Base-by-base conservation (phyloP, 2,797 vertebrate species). In the Anas bahamensis region DNA sequence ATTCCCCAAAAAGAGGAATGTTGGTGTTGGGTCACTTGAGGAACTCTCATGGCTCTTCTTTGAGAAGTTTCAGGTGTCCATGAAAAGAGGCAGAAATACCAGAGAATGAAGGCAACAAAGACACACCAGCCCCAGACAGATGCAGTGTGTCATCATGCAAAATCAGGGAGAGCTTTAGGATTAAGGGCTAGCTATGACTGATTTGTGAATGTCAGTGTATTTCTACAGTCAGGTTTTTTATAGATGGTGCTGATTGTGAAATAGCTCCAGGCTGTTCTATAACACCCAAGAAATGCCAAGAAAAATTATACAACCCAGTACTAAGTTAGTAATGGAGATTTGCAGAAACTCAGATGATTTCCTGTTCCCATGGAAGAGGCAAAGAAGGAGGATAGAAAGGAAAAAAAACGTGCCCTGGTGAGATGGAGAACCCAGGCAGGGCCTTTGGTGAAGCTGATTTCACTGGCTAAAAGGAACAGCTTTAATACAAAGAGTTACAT, bases 251-350 rank as follows among this genome's bases (percentile, higher is more conserved):
- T 81, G 73, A 80, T 48, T 63, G 42, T 69, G 70, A 92, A 95
- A 89, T 56, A 88, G 42, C 89, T 94, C 13, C 87, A 88, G 73
- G 89, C 91, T 92, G 52, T 75, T 93, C 83, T 69, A 10, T 70
- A 81, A 75, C 73, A 94, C 76, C 39, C 73, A 78, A 88, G 66
- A 94, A 95, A 90, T 21, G 59, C 59, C 85, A 90, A 86, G 70
- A 83, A 96, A 90, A 86, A 81, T 88, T 85, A 66, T 52, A 63
- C 42, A 93, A 52, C 33, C 23, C 12, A 17, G 41, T 56, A 78
- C 33, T 61, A 75, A 83, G 59, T 57, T 65, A n/a, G 69, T 56
- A 60, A 60, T 4, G 1, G 39, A 91, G 55, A 66, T n/a, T 74
- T 17, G 29, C 3, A 52, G 63, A 63, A 92, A 66, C 10, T 48